Base-by-base conservation (phyloP, 2,113 vertebrate species). In the Gulo gulo region DNA sequence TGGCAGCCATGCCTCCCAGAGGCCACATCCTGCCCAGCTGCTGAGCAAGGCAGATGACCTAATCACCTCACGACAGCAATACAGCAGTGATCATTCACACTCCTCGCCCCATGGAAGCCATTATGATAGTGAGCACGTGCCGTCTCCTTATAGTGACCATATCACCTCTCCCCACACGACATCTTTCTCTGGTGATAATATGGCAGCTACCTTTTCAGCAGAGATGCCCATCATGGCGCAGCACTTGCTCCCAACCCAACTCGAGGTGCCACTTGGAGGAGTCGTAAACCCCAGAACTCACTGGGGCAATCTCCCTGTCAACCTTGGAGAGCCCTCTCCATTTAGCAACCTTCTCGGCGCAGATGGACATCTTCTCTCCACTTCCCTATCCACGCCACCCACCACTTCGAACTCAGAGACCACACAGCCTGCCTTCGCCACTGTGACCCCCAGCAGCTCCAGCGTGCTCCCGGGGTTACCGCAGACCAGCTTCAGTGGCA, bases 331-430 rank as follows among this genome's bases (percentile, higher is more conserved):
- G 95, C 99, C 99, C 91, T 98, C 99, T 81, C 99, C 99, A 71
- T 99, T 99, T 96, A 99, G 99, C 98, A 99, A 99, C 99, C 99
- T 99, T 96, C 99, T 99, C 2, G 99, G 99, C 95, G 98, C 99
- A 69, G 99, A 99, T 94, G 99, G 99, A 98, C 99, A 99, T 98
- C 99, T 99, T 95, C 99, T 99, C 83, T 99, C 99, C 98, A 99
- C 99, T 5, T 99, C 99, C 89, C 99, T 99, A 52, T 99, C 99
- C 98, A 99, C 99, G 29, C 99, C 99, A 23, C 99, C 99, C 73
- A 99, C 99, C 98, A 99, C 99, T 96, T 99, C 99, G 97, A 99
- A 99, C 99, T 99, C 99, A 97, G 99, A 99, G 98, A 99, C 99
- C 98, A 99, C 99, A 95, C 99, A 99, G 99, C 99, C 99, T 97